Base-by-base conservation (phyloP, 2,113 vertebrate species). In the Typhlomys cinereus region DNA sequence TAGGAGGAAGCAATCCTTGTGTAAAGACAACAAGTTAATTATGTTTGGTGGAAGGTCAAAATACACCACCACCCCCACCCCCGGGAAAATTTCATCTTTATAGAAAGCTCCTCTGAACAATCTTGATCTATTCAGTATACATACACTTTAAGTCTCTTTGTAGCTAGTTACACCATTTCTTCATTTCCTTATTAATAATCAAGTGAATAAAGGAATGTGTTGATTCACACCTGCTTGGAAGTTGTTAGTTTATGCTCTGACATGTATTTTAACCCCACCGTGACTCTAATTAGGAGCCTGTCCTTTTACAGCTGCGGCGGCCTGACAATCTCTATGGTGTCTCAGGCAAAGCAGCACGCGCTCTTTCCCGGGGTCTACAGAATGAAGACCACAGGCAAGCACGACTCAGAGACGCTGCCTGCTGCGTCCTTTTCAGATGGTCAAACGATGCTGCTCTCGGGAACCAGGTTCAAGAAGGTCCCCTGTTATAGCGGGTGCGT, bases 181-280 rank as follows among this genome's bases (percentile, higher is more conserved):
- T 8, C 2, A 14, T 73, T 61, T 7, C 20, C 29, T 82, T 61
- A 83, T 61, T 67, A 64, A 70, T 48, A 90, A 78, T 25, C 64
- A 75, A 54, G 52, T 73, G 76, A 71, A 44, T 48, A 36, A 74
- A 76, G 34, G 52, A 73, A 23, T 64, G 25, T 69, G 21, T 14
- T 89, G 20, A 89, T 74, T 94, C 34, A 46, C 39, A 78, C 66
- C 29, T 86, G 15, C 36, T 79, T 27, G 15, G 57, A 10, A 80
- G 31, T 83, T 41, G 76, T 82, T 15, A 75, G 34, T 93, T 93
- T 71, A 34, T 59, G 89, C 85, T 74, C 48, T 76, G 8, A 80
- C 91, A 79, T 64, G 23, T 41, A 41, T 80, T 87, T 93, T 50
- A 79, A 84, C 9, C 59, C 2, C 1, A 27, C 21, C 23, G 36